Evolutionary conservation across 2,888 invertebrate species (phyloP), one percentile per base, ranked within the genome.

Genomic region (Cheilosia variabilis): DNA sequence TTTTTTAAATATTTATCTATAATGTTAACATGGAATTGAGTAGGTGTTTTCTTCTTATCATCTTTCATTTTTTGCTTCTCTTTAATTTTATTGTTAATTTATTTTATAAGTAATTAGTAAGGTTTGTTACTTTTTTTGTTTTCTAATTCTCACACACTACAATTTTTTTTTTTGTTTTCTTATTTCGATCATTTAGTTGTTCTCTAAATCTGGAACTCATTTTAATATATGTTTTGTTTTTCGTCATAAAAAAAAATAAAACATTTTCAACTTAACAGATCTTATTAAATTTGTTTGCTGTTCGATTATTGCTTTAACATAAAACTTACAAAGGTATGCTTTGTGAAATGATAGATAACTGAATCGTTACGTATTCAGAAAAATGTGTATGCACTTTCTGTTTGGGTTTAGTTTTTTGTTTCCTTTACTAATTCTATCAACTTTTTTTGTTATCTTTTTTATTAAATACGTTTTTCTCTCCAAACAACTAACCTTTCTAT

Each of bases 21-120:
- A 91, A 91, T 91, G 91, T 91, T 91, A 91, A 91, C 91, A 91
- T 91, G 90, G 89, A 91, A 91, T 91, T 90, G 89, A 90, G 91
- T 91, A 91, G 91, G 90, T 90, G 89, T 90, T 89, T 80, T 87
- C 86, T 87, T 87, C 68, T 78, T 75, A 45, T 83, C 87, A 87
- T 87, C 87, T 82, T 87, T 88, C 60, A 43, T 79, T 50, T 75
- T 27, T 88, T 81, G 78, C 73, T 68, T 37, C 37, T 37, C 66
- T 69, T 81, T 43, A 52, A 76, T 77, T 88, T 87, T 87, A 79
- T 87, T 80, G 34, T 87, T 71, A 71, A 72, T 84, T 75, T 68
- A 63, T 68, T 82, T 63, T 73, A 50, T 57, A 75, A 63, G 17
- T 72, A 77, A 65, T 79, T 66, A 76, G 60, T 73, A 68, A 68